These are phyloP conservation scores for Trichopoda pennipes DNA, from an alignment of 2,888 invertebrate species.

Conservation along the genomic window DNA sequence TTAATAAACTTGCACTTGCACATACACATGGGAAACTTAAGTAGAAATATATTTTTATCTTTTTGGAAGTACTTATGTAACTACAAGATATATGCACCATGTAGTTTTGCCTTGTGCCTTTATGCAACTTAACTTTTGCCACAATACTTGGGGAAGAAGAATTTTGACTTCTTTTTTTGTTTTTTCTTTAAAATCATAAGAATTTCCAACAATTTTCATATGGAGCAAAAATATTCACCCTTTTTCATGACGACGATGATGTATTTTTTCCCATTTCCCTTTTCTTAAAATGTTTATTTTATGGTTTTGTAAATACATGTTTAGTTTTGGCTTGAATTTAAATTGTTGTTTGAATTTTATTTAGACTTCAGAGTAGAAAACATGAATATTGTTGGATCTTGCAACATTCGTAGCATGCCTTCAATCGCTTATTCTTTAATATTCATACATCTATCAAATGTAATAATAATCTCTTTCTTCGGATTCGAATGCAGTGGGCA, in stretches of 20 bases:
- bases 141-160: constrained; percentile 13
- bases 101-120: background rate
- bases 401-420: constrained; percentile 29
- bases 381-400: constrained; percentile 49
- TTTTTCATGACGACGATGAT: background rate
- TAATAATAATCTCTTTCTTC: constrained; percentile 43
- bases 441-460: constrained; percentile 20
- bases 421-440: constrained; percentile 16
- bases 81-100: background rate
- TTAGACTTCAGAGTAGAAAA: constrained; percentile 20
- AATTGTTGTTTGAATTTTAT: constrained; percentile 41
- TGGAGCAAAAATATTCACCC: constrained; percentile 12
- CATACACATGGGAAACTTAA: background rate
- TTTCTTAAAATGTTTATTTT: constrained; percentile 7
- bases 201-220: constrained; percentile 36
- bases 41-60: background rate
- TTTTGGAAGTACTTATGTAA: background rate
- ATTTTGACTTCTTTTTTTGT: constrained; percentile 6
- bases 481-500: background rate
- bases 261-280: constrained; percentile 12
- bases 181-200: constrained; percentile 23
- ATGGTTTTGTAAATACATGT: constrained; percentile 26
- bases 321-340: constrained; percentile 61
- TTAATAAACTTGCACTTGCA: background rate
- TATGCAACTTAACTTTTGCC: constrained; percentile 23